Evolutionary conservation across 2,888 invertebrate species (phyloP).

Genomic region (Anodontia alba): DNA sequence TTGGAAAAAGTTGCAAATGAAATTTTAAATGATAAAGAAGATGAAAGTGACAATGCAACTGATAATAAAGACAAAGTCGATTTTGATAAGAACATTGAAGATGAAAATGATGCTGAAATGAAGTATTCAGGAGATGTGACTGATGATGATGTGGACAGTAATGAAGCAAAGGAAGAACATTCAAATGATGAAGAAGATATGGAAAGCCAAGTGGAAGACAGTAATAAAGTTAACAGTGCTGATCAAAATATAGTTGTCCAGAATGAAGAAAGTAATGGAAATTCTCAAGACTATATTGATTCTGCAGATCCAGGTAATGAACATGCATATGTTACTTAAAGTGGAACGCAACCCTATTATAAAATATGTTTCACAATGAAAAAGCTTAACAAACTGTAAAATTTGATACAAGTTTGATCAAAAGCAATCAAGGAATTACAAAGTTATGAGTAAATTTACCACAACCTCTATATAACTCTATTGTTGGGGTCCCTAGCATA

Average conservation of each 20-base stretch:
- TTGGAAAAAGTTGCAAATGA: neutral
- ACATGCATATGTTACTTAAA: too few species aligned
- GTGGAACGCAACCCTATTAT: too few species aligned
- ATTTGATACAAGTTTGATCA: too few species aligned
- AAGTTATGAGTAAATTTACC: too few species aligned
- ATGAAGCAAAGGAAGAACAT: neutral
- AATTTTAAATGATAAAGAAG: neutral
- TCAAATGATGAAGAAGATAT: neutral
- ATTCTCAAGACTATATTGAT: neutral
- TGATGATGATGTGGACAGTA: neutral
- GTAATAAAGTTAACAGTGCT: neutral
- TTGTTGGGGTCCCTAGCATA: too few species aligned
- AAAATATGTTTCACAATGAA: too few species aligned
- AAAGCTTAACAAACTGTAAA: too few species aligned
- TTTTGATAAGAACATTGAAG: neutral
- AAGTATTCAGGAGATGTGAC: neutral
- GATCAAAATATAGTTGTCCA: neutral
- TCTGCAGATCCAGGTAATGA: neutral
- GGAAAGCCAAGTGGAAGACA: neutral
- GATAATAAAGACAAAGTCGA: neutral
- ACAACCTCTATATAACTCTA: too few species aligned
- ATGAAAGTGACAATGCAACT: slow-evolving; percentile 7
- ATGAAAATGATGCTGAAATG: slow-evolving; percentile 12
- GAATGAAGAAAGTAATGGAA: neutral
- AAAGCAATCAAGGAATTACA: too few species aligned